A percentile compares a stretch with the other conserved stretches of the same genome.
Conservation (phyloP, 2,113 vertebrate genomes). For the Phainopepla nitens region DNA sequence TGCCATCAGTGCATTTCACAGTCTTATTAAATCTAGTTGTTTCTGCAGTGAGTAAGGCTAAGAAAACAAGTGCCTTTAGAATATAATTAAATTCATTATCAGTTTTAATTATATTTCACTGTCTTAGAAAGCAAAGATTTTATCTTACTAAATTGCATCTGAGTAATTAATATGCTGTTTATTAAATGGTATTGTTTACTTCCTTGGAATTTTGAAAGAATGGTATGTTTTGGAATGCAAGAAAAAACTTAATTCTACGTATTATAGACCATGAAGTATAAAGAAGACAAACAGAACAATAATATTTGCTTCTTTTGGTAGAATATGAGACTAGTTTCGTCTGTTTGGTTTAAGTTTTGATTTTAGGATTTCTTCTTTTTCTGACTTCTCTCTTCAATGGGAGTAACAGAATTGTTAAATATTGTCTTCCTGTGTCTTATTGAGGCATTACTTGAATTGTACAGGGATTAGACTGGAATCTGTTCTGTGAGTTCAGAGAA, state of each 20-base stretch:
- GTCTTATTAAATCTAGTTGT: constrained; percentile 57
- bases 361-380: not conserved
- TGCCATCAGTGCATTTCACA: constrained; percentile 55
- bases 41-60: constrained; percentile 50
- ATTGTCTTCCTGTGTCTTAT: not conserved
- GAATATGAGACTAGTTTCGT: not conserved
- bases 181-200: not conserved
- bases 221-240: not conserved
- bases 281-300: not conserved
- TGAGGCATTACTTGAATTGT: not conserved
- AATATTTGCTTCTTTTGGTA: not conserved
- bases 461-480: not conserved
- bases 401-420: not conserved
- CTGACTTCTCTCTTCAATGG: not conserved
- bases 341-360: not conserved
- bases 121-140: constrained; percentile 62
- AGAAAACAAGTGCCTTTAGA: constrained; percentile 62
- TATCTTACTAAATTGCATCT: constrained; percentile 56
- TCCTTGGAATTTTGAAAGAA: constrained; percentile 6
- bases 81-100: constrained; percentile 68
- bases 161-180: constrained; percentile 54
- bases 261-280: not conserved
- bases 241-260: not conserved
- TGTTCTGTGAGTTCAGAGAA: not conserved
- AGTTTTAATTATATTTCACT: constrained; percentile 64